Base-by-base conservation (phyloP, 2,113 vertebrate genomes). In the Notiomystis cincta region DNA sequence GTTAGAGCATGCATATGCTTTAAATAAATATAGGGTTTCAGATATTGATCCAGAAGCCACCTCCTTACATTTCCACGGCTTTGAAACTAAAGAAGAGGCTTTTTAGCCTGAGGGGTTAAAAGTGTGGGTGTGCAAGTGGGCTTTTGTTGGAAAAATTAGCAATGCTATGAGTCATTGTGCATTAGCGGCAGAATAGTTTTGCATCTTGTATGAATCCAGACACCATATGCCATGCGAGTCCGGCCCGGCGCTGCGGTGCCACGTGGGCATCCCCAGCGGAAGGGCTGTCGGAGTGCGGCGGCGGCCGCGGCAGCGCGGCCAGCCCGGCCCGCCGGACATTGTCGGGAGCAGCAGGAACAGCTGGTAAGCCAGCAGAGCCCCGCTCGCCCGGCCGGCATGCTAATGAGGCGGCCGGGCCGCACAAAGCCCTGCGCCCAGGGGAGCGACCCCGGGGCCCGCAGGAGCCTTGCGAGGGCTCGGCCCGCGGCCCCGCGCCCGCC, bases 201-300 rank as follows among this genome's bases (percentile, higher is more conserved):
- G 99, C 99, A 99, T 99, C 98, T 99, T 98, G 99, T 98, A 99
- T 98, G 98, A 99, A 99, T 98, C 98, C 99, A 99, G 99, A 99
- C 99, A 98, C 99, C 99, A 99, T 99, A 99, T 99, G 99, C 99
- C 99, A 99, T 99, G 98, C 99, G 99, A 98, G 98, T 98, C 98
- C 98, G 96, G 98, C 98, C 98, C 98, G 98, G 98, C 98, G 98
- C 98, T 98, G 98, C 97, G 97, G 97, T 98, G 99, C 98, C 98
- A 98, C 98, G 98, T 98, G 98, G 98, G 98, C 98, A 99, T 98
- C 96, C 98, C 98, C 98, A 98, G 98, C 76, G 97, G 98, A 98
- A 98, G 96, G 98, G 96, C 98, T 97, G 98, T 96, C 97, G 98
- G 97, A 83, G 98, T 95, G 96, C 96, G 88, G 96, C 94, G 70